Conservation (phyloP, 2,113 vertebrate genomes). For the Ceratotherium simum region DNA sequence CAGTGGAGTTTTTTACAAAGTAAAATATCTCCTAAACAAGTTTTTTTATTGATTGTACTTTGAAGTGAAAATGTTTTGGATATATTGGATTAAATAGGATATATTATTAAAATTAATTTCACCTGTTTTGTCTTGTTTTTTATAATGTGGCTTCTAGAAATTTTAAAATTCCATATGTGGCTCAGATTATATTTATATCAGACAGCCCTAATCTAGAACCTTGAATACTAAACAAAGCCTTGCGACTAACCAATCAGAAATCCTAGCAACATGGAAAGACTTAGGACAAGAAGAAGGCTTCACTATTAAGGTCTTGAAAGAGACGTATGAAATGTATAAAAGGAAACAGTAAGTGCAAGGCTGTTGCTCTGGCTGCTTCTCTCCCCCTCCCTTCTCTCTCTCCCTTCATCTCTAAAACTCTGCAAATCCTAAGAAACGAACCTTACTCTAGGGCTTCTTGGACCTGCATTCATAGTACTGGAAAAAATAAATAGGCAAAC, state of each 20-base stretch:
- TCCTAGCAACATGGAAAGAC: not conserved
- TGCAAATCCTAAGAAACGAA: not conserved
- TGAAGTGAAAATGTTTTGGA: not conserved
- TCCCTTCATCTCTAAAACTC: not conserved
- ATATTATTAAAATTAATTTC: slow-evolving; percentile 29
- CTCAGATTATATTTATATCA: not conserved
- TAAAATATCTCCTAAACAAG: not conserved
- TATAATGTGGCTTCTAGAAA: not conserved
- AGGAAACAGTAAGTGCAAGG: not conserved
- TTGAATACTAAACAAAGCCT: not conserved
- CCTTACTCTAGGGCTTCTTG: not conserved
- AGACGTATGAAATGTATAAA: not conserved
- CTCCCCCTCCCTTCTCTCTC: not conserved
- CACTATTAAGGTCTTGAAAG: not conserved
- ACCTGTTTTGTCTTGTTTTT: not conserved
- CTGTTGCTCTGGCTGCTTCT: not conserved
- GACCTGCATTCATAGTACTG: not conserved
- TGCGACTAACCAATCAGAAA: not conserved
- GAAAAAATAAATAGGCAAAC: not conserved
- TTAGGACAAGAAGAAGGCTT: not conserved
- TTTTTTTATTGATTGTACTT: not conserved
- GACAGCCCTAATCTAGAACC: not conserved
- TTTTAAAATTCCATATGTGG: not conserved
- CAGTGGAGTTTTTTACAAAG: not conserved
- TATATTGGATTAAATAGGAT: not conserved